phyloP scores from a whole-genome alignment of 1,140 invertebrate genomes.

The Zaprionus davidi region DNA sequence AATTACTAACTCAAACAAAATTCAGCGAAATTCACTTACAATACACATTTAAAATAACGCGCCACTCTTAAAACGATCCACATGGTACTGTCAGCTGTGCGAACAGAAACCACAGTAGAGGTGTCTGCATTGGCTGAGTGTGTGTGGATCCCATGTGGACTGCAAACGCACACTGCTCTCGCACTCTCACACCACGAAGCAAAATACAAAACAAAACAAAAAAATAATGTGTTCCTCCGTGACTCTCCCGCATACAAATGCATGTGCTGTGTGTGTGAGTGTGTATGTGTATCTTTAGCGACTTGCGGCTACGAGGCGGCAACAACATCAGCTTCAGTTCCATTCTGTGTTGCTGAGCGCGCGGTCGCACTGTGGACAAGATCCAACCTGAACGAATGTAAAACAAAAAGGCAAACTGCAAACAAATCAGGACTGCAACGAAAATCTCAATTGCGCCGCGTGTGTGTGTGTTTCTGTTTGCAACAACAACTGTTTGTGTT shows the following conservation, averaged over 20 bases:
- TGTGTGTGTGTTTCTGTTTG: slow-evolving; percentile 1
- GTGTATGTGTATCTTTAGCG: slow-evolving; percentile 53
- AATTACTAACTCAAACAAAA: too few relatives aligned
- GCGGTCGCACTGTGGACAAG: slow-evolving; percentile 62
- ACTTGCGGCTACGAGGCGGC: slow-evolving; percentile 44
- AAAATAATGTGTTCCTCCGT: slow-evolving; percentile 22
- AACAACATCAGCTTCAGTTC: slow-evolving; percentile 67
- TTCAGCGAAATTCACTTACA: not conserved
- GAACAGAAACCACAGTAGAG: slow-evolving; percentile 27
- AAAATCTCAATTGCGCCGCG: not conserved
- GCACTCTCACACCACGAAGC: slow-evolving; percentile 16
- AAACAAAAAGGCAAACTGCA: slow-evolving; percentile 18
- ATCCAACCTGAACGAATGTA: slow-evolving; percentile 30
- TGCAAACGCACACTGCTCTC: slow-evolving; percentile 1
- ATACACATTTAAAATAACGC: slow-evolving; percentile 18
- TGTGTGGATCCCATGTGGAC: slow-evolving; percentile 31
- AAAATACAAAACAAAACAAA: slow-evolving; percentile 57
- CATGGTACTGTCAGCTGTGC: slow-evolving; percentile 36
- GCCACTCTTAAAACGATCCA: slow-evolving; percentile 5
- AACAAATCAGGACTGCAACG: slow-evolving; percentile 27
- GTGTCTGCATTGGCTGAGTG: slow-evolving; percentile 8
- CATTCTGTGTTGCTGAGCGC: slow-evolving; percentile 67
- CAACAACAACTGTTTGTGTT: slow-evolving; percentile 1
- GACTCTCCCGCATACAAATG: not conserved
- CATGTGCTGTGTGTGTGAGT: slow-evolving; percentile 17